A percentile compares a stretch with the other conserved stretches of the same genome.
Evolutionary conservation across 2,888 invertebrate genomes (phyloP).

Genomic region (Yponomeuta plumbellus): DNA sequence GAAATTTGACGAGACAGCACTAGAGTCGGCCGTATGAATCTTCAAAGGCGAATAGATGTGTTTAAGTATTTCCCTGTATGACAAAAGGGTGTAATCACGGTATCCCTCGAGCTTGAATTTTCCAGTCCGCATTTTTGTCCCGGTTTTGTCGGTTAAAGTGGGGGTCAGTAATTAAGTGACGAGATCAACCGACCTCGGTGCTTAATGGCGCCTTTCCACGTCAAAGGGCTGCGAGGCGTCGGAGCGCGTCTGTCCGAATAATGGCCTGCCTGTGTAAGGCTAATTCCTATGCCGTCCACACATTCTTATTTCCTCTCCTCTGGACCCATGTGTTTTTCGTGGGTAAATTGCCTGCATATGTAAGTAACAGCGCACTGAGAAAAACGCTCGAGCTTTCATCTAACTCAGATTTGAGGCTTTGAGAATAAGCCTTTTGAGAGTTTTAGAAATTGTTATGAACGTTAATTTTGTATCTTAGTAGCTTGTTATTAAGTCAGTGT

Average conservation of each 20-base stretch:
- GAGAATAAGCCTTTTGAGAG: not conserved
- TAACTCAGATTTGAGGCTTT: not conserved
- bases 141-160: conserved; percentile 40
- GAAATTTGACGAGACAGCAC: no score
- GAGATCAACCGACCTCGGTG: conserved; percentile 71
- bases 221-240: conserved; percentile 72
- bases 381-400: not conserved
- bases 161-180: conserved; percentile 69
- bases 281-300: conserved; percentile 4
- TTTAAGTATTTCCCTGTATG: no score
- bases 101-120: conserved; percentile 29
- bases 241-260: conserved; percentile 71
- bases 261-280: conserved; percentile 57
- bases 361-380: not conserved
- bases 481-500: not conserved
- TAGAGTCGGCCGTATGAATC: no score
- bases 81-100: no score
- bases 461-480: not conserved
- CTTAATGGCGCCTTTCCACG: conserved; percentile 70
- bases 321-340: not conserved
- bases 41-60: no score
- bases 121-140: not conserved
- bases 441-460: not conserved
- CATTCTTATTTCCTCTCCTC: not conserved
- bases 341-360: not conserved